A percentile compares a stretch with the other conserved stretches of the same genome.
These are phyloP conservation scores for Athetis lepigone DNA, from an alignment of 2,888 invertebrate genomes.

Conservation along the genomic window DNA sequence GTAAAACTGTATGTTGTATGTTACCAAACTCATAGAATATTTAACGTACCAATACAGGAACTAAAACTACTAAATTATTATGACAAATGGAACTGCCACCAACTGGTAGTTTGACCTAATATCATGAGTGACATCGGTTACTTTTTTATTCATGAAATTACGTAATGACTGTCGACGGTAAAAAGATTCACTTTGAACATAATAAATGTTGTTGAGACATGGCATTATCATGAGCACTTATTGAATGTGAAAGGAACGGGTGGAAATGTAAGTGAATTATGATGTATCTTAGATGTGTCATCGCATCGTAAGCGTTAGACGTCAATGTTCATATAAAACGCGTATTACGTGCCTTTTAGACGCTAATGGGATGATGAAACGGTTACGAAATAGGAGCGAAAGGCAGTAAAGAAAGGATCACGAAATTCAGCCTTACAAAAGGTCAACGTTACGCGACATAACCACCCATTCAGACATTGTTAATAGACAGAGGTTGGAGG, in stretches of 20 bases:
- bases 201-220: slow-evolving; percentile 39
- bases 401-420: slow-evolving; percentile 11
- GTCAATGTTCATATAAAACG: slow-evolving; percentile 28
- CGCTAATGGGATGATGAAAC: slow-evolving; percentile 21
- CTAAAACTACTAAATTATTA: slow-evolving; percentile 14
- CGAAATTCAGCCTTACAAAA: slow-evolving; percentile 12
- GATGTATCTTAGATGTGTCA: slow-evolving; percentile 10
- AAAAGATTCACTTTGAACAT: slow-evolving; percentile 45
- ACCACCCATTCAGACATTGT: neutral
- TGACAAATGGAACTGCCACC: slow-evolving; percentile 25
- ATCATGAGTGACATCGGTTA: slow-evolving; percentile 23
- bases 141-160: slow-evolving; percentile 40
- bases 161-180: slow-evolving; percentile 25
- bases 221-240: slow-evolving; percentile 34
- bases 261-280: slow-evolving; percentile 25
- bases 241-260: slow-evolving; percentile 9
- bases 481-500: neutral
- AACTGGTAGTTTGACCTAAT: slow-evolving; percentile 27
- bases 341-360: slow-evolving; percentile 14
- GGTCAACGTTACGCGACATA: slow-evolving; percentile 8
- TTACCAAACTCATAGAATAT: slow-evolving; percentile 35
- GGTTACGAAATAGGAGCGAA: slow-evolving; percentile 6
- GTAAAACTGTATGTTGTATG: slow-evolving; percentile 23
- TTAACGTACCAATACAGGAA: slow-evolving; percentile 21
- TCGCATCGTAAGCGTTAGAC: slow-evolving; percentile 12